Conservation (phyloP, 1,140 invertebrate species). For the Formica exsecta region DNA sequence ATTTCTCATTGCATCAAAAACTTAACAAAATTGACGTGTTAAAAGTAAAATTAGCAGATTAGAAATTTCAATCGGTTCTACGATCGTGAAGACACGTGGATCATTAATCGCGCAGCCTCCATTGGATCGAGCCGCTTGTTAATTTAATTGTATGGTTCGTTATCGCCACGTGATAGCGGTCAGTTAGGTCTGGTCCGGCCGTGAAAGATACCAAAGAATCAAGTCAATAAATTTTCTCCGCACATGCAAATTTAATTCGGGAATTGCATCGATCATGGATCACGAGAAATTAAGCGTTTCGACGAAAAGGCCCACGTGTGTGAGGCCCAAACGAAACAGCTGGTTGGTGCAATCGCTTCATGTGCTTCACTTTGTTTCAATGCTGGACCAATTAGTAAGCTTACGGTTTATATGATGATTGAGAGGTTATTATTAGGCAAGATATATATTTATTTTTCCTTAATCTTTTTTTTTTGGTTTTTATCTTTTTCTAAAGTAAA, state of each 20-base stretch:
- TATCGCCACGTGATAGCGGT: conserved; percentile 59
- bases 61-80: not conserved
- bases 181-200: conserved; percentile 17
- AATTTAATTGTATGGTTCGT: conserved; percentile 75
- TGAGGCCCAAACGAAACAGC: conserved; percentile 68
- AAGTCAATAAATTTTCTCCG: not conserved
- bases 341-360: conserved; percentile 76
- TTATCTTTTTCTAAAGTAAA: not conserved
- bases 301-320: not conserved
- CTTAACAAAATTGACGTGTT: not conserved
- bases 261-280: conserved; percentile 29
- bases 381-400: not conserved
- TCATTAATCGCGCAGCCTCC: conserved; percentile 48
- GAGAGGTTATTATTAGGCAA: not conserved
- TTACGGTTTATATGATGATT: not conserved
- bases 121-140: conserved; percentile 62
- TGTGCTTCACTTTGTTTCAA: not conserved
- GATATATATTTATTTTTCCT: not conserved
- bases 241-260: not conserved
- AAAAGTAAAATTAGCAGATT: not conserved
- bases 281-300: not conserved
- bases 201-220: conserved; percentile 8
- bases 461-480: no score
- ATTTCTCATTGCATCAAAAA: not conserved
- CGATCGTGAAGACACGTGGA: not conserved